Conservation (phyloP, 2,888 invertebrate genomes). For the Boloria euphrosyne region DNA sequence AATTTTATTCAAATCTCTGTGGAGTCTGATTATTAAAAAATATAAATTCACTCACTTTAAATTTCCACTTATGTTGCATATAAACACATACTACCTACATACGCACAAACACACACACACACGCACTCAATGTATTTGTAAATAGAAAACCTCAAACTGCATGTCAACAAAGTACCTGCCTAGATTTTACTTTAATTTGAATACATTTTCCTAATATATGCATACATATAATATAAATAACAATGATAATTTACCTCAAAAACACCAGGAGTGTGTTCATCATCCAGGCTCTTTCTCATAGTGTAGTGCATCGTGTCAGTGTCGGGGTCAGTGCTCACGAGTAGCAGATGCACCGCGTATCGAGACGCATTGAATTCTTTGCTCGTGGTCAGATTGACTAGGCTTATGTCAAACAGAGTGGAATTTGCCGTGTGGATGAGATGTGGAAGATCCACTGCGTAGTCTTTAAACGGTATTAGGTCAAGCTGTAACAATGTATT, state of each 20-base stretch:
- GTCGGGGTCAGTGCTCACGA: slow-evolving; percentile 74
- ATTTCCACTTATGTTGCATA: neutral
- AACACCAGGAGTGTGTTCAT: slow-evolving; percentile 89
- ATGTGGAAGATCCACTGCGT: slow-evolving; percentile 82
- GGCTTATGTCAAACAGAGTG: slow-evolving; percentile 83
- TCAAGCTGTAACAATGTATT: slow-evolving; percentile 72
- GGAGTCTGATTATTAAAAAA: no score
- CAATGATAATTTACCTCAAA: slow-evolving; percentile 80
- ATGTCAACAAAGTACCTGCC: no score
- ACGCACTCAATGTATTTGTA: neutral
- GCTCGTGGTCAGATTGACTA: slow-evolving; percentile 78
- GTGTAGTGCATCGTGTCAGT: slow-evolving; percentile 63
- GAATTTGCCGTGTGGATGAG: slow-evolving; percentile 86
- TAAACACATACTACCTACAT: no score
- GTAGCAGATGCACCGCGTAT: slow-evolving; percentile 82
- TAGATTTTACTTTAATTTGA: no score
- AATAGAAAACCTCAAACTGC: no score
- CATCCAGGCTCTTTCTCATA: slow-evolving; percentile 84
- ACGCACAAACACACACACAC: neutral
- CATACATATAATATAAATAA: no score
- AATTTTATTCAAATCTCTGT: neutral
- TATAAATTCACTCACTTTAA: neutral
- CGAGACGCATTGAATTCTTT: slow-evolving; percentile 78
- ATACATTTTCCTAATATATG: neutral
- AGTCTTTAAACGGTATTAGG: slow-evolving; percentile 67